These are phyloP conservation scores for Xestobium rufovillosum DNA, from an alignment of 2,888 invertebrate species.

Conservation along the genomic window DNA sequence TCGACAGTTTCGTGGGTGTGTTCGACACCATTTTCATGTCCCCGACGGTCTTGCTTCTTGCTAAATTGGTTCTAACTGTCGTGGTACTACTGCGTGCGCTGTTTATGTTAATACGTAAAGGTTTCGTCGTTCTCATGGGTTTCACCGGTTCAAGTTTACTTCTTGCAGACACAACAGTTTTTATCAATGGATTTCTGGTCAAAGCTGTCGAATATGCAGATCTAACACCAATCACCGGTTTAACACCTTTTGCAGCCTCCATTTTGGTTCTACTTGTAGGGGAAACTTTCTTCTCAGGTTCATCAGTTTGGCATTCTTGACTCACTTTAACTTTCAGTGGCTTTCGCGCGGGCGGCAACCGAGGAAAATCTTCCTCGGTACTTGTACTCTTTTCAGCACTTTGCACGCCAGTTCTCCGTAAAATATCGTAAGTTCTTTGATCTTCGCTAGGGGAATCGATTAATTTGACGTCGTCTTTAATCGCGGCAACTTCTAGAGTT, in stretches of 20 bases:
- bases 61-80: slow-evolving; percentile 23
- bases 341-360: slow-evolving; percentile 31
- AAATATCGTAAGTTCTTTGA: slow-evolving; percentile 40
- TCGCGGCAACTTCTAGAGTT: background rate
- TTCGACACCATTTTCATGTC: slow-evolving; percentile 34
- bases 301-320: slow-evolving; percentile 40
- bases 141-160: slow-evolving; percentile 30
- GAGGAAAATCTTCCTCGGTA: slow-evolving; percentile 39
- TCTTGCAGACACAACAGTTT: slow-evolving; percentile 29
- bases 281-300: slow-evolving; percentile 30
- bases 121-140: slow-evolving; percentile 16
- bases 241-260: slow-evolving; percentile 24
- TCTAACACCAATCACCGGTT: slow-evolving; percentile 26
- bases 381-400: slow-evolving; percentile 41
- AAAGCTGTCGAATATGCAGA: slow-evolving; percentile 45
- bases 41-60: slow-evolving; percentile 40
- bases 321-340: slow-evolving; percentile 34
- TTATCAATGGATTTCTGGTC: slow-evolving; percentile 38
- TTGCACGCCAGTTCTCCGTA: slow-evolving; percentile 38
- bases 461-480: slow-evolving; percentile 17
- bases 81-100: slow-evolving; percentile 7
- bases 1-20: slow-evolving; percentile 7
- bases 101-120: too few species aligned
- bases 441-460: slow-evolving; percentile 43
- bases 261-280: slow-evolving; percentile 26